Base-by-base conservation (phyloP, 2,113 vertebrate species). In the Bufo bufo region DNA sequence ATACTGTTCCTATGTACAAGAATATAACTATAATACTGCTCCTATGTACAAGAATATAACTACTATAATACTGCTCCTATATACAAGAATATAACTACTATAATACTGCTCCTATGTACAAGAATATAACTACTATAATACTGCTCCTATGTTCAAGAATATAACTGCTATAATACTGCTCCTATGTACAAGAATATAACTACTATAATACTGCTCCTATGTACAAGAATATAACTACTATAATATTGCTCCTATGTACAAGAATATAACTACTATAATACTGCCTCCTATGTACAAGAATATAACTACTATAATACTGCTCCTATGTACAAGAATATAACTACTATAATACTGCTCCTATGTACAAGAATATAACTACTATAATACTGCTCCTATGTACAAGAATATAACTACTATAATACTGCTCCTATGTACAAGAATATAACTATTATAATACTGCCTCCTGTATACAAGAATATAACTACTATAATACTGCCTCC, bases 391-490 rank as follows among this genome's bases (percentile, higher is more conserved):
- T 14, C 66, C 23, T 71, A 71, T 71, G 16, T 71, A 71, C 66
- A 71, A 71, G 66, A 71, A 71, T 71, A 71, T 71, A 71, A 43
- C 66, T 71, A 71, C 66, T 71, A 71, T 71, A 71, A 71, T 71
- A 71, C 66, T 71, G 23, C 23, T 4, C 66, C 66, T 71, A 71
- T 43, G 16, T 71, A 71, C 66, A 71, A 71, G 66, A 71, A 71
- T 71, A 71, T 71, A 71, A 71, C 66, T 71, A 71, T 11, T 71
- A 71, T 71, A 71, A 71, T 71, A 71, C 66, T 71, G 66, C 66
- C 66, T 14, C 66, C 66, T 71, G 43, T 71, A 4, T 71, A 71
- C 66, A 71, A 71, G 66, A 71, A 43, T 71, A 71, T 71, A 43
- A 71, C 66, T 71, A 71, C 66, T 71, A 71, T 71, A 71, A 43